Base-by-base conservation (phyloP, 2,888 invertebrate species). In the Drosophila cognata region DNA sequence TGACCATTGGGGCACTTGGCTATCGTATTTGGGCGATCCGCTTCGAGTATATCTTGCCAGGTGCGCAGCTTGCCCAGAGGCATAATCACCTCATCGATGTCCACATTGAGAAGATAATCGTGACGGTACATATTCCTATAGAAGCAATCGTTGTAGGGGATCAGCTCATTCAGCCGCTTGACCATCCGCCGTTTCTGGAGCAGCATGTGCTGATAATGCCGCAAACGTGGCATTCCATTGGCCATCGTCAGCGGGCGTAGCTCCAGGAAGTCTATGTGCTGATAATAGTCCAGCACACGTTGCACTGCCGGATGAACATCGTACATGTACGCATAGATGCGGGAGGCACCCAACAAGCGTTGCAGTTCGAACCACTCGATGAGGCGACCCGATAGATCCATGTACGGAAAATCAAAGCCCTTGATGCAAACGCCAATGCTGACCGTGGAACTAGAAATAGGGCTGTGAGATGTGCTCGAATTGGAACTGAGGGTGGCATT, bases 111-210 rank as follows among this genome's bases (percentile, higher is more conserved):
- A 58, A 98, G 95, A 94, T 96, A 97, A 79, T 96, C 95, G 93
- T 98, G 98, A 78, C 95, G 95, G 92, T 97, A 96, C 94, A 98
- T 95, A 92, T 98, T 96, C 90, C 97, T 96, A 94, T 98, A 98
- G 74, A 98, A 94, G 92, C 98, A 98, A 92, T 98, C 98, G 93
- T 98, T 98, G 94, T 98, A 98, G 18, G 98, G 97, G 85, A 98
- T 97, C 76, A 98, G 94, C 93, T 98, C 98, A 94, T 98, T 97
- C 91, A 98, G 96, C 18, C 98, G 94, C 93, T 98, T 98, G 93
- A 97, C 96, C 88, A 97, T 97, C 25, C 96, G 95, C 91, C 97
- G 97, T 91, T 96, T 96, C 74, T 96, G 96, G 57, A 98, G 94
- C 91, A 97, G 97, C 94, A 97, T 94, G 92, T 97, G 97, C 90